Evolutionary conservation across 2,888 invertebrate genomes (phyloP).

Genomic region (Tribolium freemani): DNA sequence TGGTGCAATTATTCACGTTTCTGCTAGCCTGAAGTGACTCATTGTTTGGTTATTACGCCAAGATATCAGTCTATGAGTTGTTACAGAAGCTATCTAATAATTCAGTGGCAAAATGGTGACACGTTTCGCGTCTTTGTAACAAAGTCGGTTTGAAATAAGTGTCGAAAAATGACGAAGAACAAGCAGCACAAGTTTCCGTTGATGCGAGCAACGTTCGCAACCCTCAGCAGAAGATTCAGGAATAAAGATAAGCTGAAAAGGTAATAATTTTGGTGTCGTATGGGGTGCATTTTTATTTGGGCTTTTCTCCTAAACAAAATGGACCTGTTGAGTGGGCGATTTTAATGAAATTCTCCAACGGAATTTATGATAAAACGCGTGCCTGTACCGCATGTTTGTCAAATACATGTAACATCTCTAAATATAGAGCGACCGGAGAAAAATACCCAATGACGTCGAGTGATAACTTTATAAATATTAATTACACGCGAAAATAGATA

Average conservation of each 20-base stretch:
- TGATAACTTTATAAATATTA: conserved; percentile 37
- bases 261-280: conserved; percentile 60
- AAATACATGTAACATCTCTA: conserved; percentile 20
- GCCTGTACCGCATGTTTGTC: conserved; percentile 20
- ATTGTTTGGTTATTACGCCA: conserved; percentile 40
- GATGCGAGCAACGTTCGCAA: conserved; percentile 68
- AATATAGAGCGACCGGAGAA: conserved; percentile 16
- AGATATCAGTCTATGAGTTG: conserved; percentile 11
- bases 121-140: conserved; percentile 29
- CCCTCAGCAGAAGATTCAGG: conserved; percentile 69
- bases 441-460: conserved; percentile 11
- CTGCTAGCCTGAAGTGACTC: conserved; percentile 33
- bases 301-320: not conserved
- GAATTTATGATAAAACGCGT: conserved; percentile 25
- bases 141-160: conserved; percentile 11
- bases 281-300: conserved; percentile 1
- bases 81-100: conserved; percentile 11
- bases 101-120: conserved; percentile 29
- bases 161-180: conserved; percentile 65
- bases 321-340: conserved; percentile 25
- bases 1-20: conserved; percentile 42
- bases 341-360: conserved; percentile 27
- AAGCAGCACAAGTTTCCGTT: conserved; percentile 70
- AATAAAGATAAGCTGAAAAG: conserved; percentile 71
- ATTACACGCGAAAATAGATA: conserved; percentile 7